phyloP scores from a whole-genome alignment of 1,140 invertebrate species.

The Lepidurus couesii region DNA sequence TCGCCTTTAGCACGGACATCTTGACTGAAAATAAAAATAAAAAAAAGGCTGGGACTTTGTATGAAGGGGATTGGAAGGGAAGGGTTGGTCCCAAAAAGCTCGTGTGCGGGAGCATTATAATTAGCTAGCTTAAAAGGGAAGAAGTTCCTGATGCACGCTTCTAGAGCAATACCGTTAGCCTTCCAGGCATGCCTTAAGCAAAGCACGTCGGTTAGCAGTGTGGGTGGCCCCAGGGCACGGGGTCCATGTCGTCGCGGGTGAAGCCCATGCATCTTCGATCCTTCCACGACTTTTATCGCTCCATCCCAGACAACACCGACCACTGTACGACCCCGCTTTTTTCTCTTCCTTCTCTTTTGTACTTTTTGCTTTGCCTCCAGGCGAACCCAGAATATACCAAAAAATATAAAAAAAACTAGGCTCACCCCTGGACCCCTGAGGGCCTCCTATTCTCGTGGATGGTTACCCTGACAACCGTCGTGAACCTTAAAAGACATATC shows the following conservation, averaged over 20 bases:
- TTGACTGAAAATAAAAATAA: too few species aligned
- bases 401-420: neutral
- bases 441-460: neutral
- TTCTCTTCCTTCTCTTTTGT: neutral
- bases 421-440: conserved; percentile 6
- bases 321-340: neutral
- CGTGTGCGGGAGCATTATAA: too few species aligned
- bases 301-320: conserved; percentile 20
- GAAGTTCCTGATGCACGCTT: neutral
- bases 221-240: conserved; percentile 12
- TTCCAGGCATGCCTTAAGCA: neutral
- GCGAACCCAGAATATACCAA: neutral
- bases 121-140: neutral
- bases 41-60: too few species aligned
- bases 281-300: conserved; percentile 1
- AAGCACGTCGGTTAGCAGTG: neutral
- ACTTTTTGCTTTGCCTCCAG: neutral
- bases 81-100: too few species aligned
- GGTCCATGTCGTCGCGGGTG: neutral
- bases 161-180: neutral
- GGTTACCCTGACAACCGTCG: conserved; percentile 17
- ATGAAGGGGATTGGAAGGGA: too few species aligned
- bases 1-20: too few species aligned
- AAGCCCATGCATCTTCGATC: conserved; percentile 21
- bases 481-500: conserved; percentile 9